phyloP scores from a whole-genome alignment of 2,113 vertebrate species.

The Pipra filicauda region DNA sequence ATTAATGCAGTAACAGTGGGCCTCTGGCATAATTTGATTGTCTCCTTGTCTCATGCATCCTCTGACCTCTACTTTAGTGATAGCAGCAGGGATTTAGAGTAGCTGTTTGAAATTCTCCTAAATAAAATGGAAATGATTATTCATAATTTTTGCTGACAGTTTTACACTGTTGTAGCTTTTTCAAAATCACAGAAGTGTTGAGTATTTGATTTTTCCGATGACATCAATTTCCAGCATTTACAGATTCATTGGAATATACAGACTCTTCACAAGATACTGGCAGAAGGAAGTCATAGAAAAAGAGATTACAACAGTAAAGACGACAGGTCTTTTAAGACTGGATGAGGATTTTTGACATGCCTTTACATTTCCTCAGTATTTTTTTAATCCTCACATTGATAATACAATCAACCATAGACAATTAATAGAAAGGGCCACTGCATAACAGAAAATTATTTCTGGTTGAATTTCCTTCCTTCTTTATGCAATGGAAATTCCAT shows the following conservation, averaged over 20 bases:
- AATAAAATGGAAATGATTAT: not conserved
- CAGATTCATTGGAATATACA: not conserved
- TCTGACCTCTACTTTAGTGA: not conserved
- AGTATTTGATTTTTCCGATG: not conserved
- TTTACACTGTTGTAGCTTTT: not conserved
- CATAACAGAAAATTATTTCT: not conserved
- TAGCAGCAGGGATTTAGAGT: not conserved
- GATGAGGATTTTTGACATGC: not conserved
- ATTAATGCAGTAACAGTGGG: not conserved
- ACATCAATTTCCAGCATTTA: not conserved
- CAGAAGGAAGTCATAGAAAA: not conserved
- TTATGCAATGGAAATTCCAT: not conserved
- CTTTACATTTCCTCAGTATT: not conserved
- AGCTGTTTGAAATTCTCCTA: not conserved
- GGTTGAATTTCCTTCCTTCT: not conserved
- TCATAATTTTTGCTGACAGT: not conserved
- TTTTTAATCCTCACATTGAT: not conserved
- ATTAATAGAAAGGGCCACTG: not conserved
- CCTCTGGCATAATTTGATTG: not conserved
- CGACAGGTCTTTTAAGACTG: not conserved
- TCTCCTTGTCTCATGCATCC: not conserved
- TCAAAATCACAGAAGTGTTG: not conserved
- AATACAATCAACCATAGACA: not conserved
- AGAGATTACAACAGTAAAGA: not conserved
- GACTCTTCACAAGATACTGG: not conserved